Base-by-base conservation (phyloP, 2,797 vertebrate species). In the Pelochelys cantorii region DNA sequence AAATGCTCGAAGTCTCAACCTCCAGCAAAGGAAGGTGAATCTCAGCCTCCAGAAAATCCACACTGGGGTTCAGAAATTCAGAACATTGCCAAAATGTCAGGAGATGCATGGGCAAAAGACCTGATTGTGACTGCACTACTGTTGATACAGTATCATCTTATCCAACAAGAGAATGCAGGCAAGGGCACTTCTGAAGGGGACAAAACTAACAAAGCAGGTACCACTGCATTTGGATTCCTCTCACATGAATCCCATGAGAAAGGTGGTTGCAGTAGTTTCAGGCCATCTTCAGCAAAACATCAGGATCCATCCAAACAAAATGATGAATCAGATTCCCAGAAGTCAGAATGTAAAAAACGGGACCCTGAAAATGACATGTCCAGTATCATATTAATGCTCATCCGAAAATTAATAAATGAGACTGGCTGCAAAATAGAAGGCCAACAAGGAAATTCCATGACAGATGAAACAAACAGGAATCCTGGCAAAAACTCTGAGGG, bases 91-190 rank as follows among this genome's bases (percentile, higher is more conserved):
- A 83, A 91, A 71, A 54, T 60, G 3, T 92, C 91, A 29, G 42
- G 95, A 79, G 91, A 97, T 86, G 96, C 93, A 15, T 93, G 94
- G 96, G 86, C 96, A 62, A 96, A 95, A 78, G 97, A 97, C 48
- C 91, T 97, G 86, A 94, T 94, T 34, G 87, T 97, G 2, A 87
- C 95, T 34, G 92, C 88, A 18, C 91, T 97, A 15, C 78, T 97
- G 87, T 57, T 95, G 17, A 92, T 88, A 83, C 91, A 97, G 14
- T 97, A 96, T 74, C 94, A 97, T 62, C 86, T 97, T 42, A 96
- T 94, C 23, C 97, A 94, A 59, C 86, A 93, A 74, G 96, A 95
- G 62, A 94, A 87, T 12, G 54, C 17, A 55, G 68, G 60, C 48
- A 91, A 94, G 81, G 88, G 91, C 52, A 11, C 2, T 60, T 34